Base-by-base conservation (phyloP, 2,113 vertebrate genomes). In the Noturus placidus region DNA sequence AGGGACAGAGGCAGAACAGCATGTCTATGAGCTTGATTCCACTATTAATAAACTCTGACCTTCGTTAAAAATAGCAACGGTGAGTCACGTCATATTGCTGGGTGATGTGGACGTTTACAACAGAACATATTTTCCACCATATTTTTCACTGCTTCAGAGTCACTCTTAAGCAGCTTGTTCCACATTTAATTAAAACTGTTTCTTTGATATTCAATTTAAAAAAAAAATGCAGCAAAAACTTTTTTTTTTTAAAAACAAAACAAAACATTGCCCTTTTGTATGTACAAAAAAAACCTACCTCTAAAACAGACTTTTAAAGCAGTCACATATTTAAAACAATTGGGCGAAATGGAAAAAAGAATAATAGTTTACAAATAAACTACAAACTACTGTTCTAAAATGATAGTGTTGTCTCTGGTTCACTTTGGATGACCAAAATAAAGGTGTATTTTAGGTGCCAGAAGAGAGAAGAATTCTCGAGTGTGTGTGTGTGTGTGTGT, bases 241-340 rank as follows among this genome's bases (percentile, higher is more conserved):
- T 86, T n/a, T n/a, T n/a, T n/a, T n/a, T n/a, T n/a, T 33, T 84
- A 90, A 70, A 77, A 90, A 94, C 46, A 50, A 50, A 50, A 50
- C 5, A 46, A 50, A 50, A 61, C 90, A 33, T 89, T 78, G 69
- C 13, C 33, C 57, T 85, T 81, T 86, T 85, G 76, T 91, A 88
- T 95, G 90, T 95, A 94, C 92, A 94, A 93, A 93, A 94, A 94
- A 89, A 89, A 70, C 87, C 84, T 90, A 92, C 93, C n/a, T 89
- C 91, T 89, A 89, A 82, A 90, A 88, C 85, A 74, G 80, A 87
- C 30, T 88, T 90, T 89, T 91, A 88, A 86, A 87, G 90, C 87
- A 89, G 84, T 91, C 83, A 82, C 88, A 91, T 57, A 85, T 25
- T 93, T 91, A 90, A 89, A 93, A 90, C 89, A 85, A 15, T 63